Conservation (phyloP, 2,888 invertebrate species). For the Heliconius cydno region DNA sequence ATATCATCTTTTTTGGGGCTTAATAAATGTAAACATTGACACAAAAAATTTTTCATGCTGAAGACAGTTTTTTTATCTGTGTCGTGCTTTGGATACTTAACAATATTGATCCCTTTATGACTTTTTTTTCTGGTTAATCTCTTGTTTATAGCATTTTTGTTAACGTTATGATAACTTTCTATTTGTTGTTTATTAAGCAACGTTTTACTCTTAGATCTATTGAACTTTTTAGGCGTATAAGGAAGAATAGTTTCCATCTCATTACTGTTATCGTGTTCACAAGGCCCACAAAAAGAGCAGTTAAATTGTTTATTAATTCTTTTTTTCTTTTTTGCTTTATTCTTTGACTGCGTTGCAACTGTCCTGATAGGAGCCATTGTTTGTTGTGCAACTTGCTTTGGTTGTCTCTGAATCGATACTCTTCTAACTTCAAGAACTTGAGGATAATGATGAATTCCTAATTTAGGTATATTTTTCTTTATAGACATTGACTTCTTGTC, state of each 20-base stretch:
- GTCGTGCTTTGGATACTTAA: neutral
- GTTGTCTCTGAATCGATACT: constrained; percentile 41
- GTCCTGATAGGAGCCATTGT: constrained; percentile 35
- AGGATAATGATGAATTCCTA: constrained; percentile 30
- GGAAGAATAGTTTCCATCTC: constrained; percentile 57
- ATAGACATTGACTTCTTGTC: constrained; percentile 38
- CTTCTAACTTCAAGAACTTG: constrained; percentile 46
- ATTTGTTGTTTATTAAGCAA: constrained; percentile 40
- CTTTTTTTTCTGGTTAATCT: constrained; percentile 46
- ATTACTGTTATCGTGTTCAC: constrained; percentile 25
- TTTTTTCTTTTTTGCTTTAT: constrained; percentile 34
- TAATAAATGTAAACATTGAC: constrained; percentile 37
- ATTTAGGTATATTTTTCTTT: neutral
- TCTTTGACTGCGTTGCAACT: constrained; percentile 35
- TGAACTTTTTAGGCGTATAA: constrained; percentile 55
- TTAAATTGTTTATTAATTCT: constrained; percentile 16
- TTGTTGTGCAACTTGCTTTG: constrained; percentile 32
- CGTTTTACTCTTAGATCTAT: constrained; percentile 53
- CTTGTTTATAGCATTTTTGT: constrained; percentile 28
- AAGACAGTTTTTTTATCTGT: neutral
- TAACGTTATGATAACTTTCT: constrained; percentile 18
- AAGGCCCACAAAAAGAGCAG: constrained; percentile 24
- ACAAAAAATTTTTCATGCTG: constrained; percentile 36
- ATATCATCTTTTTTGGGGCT: neutral
- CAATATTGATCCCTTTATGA: constrained; percentile 34